Evolutionary conservation across 2,888 invertebrate genomes (phyloP), one percentile per base, ranked within the genome.

Genomic region (Gastracanthus pulcherrimus): DNA sequence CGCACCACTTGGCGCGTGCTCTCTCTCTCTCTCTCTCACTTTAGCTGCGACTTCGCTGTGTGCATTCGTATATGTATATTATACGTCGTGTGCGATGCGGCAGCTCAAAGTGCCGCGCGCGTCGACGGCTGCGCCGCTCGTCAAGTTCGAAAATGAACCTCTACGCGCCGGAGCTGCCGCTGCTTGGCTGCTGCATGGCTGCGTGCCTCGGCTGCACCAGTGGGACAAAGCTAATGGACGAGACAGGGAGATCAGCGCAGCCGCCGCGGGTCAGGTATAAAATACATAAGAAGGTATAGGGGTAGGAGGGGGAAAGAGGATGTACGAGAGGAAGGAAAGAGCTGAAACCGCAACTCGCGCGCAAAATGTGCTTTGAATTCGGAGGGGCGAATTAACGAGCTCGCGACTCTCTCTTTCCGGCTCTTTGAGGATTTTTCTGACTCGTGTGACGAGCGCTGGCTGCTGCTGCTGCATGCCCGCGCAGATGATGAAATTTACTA

Each of bases 401-500:
- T 64, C 19, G n/a, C n/a, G n/a, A n/a, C n/a, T n/a, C n/a, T n/a
- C 60, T 60, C 41, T 19, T 9, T n/a, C 11, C 51, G n/a, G 26
- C 67, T 64, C 64, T 76, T 76, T 76, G 76, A 76, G 69, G 29
- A 69, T 58, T 69, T 69, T 16, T 45, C 51, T 34, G 45, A 31
- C 67, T 31, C 67, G 38, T 38, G 76, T 19, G 41, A 38, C n/a
- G n/a, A n/a, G n/a, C n/a, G n/a, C n/a, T n/a, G n/a, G n/a, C n/a
- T n/a, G n/a, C n/a, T n/a, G n/a, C n/a, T n/a, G 34, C 16, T 60
- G 34, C 29, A 34, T 29, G 23, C 62, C 64, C n/a, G n/a, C n/a
- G n/a, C n/a, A n/a, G n/a, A n/a, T n/a, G n/a, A n/a, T n/a, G n/a
- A 58, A 77, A 70, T 77, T 76, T 62, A 48, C 70, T 70, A 62